Conservation (phyloP, 2,797 vertebrate genomes). For the Paguma larvata region DNA sequence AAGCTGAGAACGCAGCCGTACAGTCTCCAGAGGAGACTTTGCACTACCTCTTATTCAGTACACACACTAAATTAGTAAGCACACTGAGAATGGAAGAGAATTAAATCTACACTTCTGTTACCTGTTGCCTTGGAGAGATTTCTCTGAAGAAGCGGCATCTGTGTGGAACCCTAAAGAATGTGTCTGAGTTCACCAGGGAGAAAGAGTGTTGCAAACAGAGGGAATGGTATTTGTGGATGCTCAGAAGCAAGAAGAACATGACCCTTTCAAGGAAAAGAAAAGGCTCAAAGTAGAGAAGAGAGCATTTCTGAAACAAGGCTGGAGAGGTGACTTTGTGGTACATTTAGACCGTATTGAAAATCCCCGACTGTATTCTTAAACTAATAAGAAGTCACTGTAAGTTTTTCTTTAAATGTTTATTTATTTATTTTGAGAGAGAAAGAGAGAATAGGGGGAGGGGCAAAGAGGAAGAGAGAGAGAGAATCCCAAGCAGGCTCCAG, state of each 20-base stretch:
- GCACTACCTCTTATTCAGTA: background rate
- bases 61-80: background rate
- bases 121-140: background rate
- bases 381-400: background rate
- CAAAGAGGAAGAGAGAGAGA: too few species aligned
- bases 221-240: background rate
- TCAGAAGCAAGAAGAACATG: background rate
- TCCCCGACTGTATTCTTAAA: background rate
- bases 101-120: background rate
- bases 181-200: background rate
- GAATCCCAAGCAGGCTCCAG: too few species aligned
- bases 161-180: background rate
- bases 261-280: background rate
- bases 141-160: background rate
- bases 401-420: too few species aligned
- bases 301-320: background rate
- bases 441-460: too few species aligned
- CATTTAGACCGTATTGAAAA: background rate
- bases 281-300: background rate
- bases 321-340: background rate
- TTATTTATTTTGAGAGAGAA: too few species aligned
- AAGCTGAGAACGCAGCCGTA: background rate
- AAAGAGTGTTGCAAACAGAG: background rate
- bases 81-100: background rate
- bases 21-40: accelerated